Conservation (phyloP, 2,888 invertebrate genomes). For the Noctua janthe region DNA sequence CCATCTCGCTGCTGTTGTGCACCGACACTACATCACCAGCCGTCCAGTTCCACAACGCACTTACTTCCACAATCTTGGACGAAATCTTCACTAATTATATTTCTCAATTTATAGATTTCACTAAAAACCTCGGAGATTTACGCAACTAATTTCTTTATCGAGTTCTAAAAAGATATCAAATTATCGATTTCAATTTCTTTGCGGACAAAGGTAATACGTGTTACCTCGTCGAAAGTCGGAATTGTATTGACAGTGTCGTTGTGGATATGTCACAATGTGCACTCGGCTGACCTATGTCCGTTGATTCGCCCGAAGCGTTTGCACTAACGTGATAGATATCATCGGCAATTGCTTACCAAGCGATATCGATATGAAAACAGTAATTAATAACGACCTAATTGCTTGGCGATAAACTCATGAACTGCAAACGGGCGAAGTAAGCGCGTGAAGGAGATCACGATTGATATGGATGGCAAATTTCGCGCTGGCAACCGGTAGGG, state of each 20-base stretch:
- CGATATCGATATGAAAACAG: slow-evolving; percentile 76
- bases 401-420: slow-evolving; percentile 77
- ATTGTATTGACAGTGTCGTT: slow-evolving; percentile 64
- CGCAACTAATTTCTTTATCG: slow-evolving; percentile 54
- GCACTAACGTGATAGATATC: slow-evolving; percentile 80
- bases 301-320: slow-evolving; percentile 63
- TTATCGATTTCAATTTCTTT: slow-evolving; percentile 63
- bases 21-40: slow-evolving; percentile 83
- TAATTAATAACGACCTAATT: slow-evolving; percentile 85
- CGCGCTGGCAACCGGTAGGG: slow-evolving; percentile 43
- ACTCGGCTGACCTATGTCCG: slow-evolving; percentile 66
- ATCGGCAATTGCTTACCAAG: slow-evolving; percentile 67
- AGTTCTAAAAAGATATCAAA: slow-evolving; percentile 59
- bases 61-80: slow-evolving; percentile 78
- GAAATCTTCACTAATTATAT: slow-evolving; percentile 66
- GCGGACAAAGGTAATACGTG: slow-evolving; percentile 64
- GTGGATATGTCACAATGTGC: slow-evolving; percentile 59
- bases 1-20: slow-evolving; percentile 80
- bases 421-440: slow-evolving; percentile 73
- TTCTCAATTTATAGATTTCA: slow-evolving; percentile 58
- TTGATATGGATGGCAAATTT: slow-evolving; percentile 65
- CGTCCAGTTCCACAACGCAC: slow-evolving; percentile 79
- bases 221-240: slow-evolving; percentile 63
- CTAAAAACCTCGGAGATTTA: slow-evolving; percentile 50
- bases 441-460: slow-evolving; percentile 67